Evolutionary conservation across 1,140 invertebrate species (phyloP), one percentile per base, ranked within the genome.

Genomic region (Theocolax elegans): DNA sequence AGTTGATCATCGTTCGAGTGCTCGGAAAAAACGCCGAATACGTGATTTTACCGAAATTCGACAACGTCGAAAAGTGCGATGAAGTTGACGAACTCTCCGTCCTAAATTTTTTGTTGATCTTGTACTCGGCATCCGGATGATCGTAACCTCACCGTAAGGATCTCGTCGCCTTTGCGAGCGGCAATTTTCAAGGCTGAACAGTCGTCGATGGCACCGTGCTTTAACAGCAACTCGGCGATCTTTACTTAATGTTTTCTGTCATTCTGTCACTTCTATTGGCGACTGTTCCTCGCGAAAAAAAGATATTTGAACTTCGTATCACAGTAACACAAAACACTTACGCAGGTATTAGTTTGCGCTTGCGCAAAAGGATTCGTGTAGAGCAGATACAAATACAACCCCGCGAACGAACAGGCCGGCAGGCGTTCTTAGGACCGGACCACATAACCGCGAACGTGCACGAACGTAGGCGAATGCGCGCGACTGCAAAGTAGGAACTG

Each of bases 1-100:
- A 99, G 83, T 97, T 95, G 4, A 99, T 90, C 89, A 97, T 96
- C 0, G 97, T 95, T 0, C 97, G 89, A 44, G 89, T 91, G 58
- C 92, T 92, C 6, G 97, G 96, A 79, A 95, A 95, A 66, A 96
- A 89, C 7, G 92, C 89, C 72, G 91, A 92, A 80, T 94, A 93
- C 1, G 92, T 93, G 35, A 94, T 88, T 70, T 90, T 89, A 1
- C 90, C 87, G 56, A 90, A 89, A 10, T 86, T 89, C 4, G 89
- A 87, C 10, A 89, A 75, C 3, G 87, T 85, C 1, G 65, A 67
- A 69, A 89, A 89, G 51, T 89, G 88, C 0, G 86, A 85, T 0
- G 86, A 85, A 76, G 76, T 88, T 74, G 81, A 87, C 71, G 90
- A 88, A 70, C 88, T 88, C 77, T 92, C 91, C 23, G 90, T 91